These are phyloP conservation scores for Sarcoramphus papa DNA, from an alignment of 2,797 vertebrate species.

Conservation along the genomic window DNA sequence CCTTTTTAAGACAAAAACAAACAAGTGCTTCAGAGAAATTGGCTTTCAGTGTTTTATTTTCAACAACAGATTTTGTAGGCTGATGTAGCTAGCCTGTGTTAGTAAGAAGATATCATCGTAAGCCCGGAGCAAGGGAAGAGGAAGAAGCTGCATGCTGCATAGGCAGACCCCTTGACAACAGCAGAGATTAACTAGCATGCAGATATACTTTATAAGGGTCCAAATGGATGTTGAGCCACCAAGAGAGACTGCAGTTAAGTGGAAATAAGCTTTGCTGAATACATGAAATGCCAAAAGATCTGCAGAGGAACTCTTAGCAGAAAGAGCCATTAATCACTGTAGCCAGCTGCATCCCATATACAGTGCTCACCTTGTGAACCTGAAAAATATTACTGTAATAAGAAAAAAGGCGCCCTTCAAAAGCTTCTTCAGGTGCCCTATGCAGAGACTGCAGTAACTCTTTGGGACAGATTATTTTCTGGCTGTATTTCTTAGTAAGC, in stretches of 20 bases:
- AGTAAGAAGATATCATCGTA: neutral
- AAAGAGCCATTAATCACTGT: conserved; percentile 51
- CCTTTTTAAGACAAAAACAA: neutral
- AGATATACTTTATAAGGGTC: conserved; percentile 31
- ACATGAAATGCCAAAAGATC: conserved; percentile 51
- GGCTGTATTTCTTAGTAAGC: conserved; percentile 43
- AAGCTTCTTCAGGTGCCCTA: conserved; percentile 46
- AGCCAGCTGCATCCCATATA: conserved; percentile 51
- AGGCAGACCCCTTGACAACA: neutral
- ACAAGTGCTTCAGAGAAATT: neutral
- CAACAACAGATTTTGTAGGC: neutral
- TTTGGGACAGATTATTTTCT: conserved; percentile 54
- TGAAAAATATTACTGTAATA: conserved; percentile 63
- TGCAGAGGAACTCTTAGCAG: conserved; percentile 24
- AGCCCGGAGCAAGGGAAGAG: neutral
- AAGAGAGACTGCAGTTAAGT: conserved; percentile 27
- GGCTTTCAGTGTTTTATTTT: neutral
- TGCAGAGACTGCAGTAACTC: conserved; percentile 51
- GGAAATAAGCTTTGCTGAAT: conserved; percentile 52
- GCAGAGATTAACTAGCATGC: conserved; percentile 29
- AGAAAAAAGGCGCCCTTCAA: conserved; percentile 59
- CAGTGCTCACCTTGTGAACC: conserved; percentile 49
- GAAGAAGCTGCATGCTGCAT: neutral
- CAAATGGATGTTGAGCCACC: conserved; percentile 6
- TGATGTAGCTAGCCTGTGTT: neutral